A percentile compares a stretch with the other conserved stretches of the same genome.
Evolutionary conservation across 2,113 vertebrate genomes (phyloP).

Genomic region (Oriolus oriolus): DNA sequence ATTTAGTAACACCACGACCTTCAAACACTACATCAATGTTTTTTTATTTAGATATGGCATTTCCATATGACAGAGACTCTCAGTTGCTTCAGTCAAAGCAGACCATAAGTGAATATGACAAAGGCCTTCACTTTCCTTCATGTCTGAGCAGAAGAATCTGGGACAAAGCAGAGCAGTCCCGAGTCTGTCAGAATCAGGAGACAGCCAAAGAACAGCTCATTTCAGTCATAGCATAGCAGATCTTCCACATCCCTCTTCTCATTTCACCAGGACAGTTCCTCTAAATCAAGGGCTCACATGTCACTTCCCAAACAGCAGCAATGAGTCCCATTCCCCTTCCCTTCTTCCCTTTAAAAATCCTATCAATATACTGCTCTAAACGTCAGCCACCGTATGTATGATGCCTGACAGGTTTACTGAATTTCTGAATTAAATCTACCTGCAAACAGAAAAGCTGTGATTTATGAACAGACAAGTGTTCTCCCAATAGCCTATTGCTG

Average conservation of each 20-base stretch:
- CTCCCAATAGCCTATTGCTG: neutral
- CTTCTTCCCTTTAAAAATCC: neutral
- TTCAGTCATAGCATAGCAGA: neutral
- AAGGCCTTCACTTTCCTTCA: neutral
- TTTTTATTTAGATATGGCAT: neutral
- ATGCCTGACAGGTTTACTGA: neutral
- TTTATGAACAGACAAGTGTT: neutral
- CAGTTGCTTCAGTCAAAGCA: neutral
- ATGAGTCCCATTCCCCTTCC: neutral
- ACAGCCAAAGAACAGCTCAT: neutral
- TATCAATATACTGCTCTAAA: neutral
- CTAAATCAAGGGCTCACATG: neutral
- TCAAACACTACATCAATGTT: neutral
- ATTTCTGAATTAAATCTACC: neutral
- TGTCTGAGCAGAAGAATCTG: neutral
- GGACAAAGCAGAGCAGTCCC: neutral
- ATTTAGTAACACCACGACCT: neutral
- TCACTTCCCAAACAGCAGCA: neutral
- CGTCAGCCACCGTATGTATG: accelerated
- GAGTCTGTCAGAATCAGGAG: neutral
- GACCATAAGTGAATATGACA: neutral
- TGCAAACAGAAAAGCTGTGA: neutral
- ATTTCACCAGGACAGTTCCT: neutral
- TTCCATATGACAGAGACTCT: neutral
- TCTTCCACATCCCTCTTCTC: neutral